Evolutionary conservation across 2,113 vertebrate genomes (phyloP), one percentile per base, ranked within the genome.

Genomic region (Microcebus jonahi): DNA sequence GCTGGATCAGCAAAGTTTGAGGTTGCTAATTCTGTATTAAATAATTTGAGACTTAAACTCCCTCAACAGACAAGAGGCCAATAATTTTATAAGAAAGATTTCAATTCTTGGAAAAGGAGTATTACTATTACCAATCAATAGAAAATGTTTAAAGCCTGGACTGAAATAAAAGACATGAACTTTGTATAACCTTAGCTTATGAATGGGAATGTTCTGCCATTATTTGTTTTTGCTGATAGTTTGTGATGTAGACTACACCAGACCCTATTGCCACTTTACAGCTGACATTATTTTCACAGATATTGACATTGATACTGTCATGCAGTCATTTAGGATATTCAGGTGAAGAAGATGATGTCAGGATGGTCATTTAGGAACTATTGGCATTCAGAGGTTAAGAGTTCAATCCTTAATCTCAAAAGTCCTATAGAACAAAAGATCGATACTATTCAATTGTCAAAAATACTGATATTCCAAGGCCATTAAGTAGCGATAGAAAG

Each of bases 401-500:
- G 45, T 90, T 90, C 95, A 95, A 79, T 57, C 36, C 39, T 90
- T 83, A 96, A 57, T 6, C 9, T 31, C 77, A 96, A 96, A 82
- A 85, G 36, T 65, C 3, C 10, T 79, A 73, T 20, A 76, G 50
- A 79, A 71, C 82, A 63, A 71, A 96, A 91, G 55, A 91, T 48
- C 27, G 61, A 73, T 95, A 88, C 34, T 94, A 88, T 63, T 53
- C 59, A 92, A 80, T 57, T 97, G 25, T 97, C 48, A 85, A 96
- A 94, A 97, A 70, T 1, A 20, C 39, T 94, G 63, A 63, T 91
- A 25, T 20, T 63, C 36, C 81, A 80, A 92, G 34, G 55, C 53
- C 90, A 97, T 96, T 91, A 98, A 97, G 88, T 34, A 88, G 42
- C 88, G 86, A 68, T 87, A 93, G 68, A 97, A 97, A 96, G 73